Conservation (phyloP, 1,140 invertebrate species). For the Anastrepha ludens region DNA sequence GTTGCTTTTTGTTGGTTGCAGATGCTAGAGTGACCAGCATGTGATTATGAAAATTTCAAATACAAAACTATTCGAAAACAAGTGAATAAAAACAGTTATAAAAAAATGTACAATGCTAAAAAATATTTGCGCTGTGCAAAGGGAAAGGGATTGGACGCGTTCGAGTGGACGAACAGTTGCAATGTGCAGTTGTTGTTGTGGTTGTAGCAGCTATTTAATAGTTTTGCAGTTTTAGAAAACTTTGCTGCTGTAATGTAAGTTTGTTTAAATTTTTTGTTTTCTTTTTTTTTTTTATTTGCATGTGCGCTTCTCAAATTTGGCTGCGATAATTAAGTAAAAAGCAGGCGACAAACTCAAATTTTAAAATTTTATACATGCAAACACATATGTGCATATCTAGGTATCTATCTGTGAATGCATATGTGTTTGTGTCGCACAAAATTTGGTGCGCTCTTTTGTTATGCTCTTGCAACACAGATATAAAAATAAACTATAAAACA, state of each 20-base stretch:
- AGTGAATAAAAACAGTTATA: neutral
- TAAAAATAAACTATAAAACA: too few species aligned
- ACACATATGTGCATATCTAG: neutral
- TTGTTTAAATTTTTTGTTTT: too few species aligned
- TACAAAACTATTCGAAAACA: neutral
- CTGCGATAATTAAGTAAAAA: neutral
- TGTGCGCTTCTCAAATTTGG: neutral
- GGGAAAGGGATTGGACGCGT: too few species aligned
- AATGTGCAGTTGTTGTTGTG: neutral
- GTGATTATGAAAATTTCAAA: constrained; percentile 18
- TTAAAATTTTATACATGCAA: neutral
- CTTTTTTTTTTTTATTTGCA: too few species aligned
- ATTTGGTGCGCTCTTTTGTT: neutral
- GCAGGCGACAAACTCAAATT: neutral
- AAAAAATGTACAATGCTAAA: neutral
- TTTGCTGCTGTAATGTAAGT: too few species aligned
- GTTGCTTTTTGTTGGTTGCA: neutral
- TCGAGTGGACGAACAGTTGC: neutral
- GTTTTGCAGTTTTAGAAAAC: too few species aligned
- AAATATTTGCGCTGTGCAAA: neutral
- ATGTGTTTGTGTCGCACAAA: neutral
- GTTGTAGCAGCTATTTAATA: neutral
- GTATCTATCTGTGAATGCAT: neutral
- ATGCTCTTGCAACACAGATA: neutral
- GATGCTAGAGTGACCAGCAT: neutral